A percentile compares a stretch with the other conserved stretches of the same genome.
These are phyloP conservation scores for Drosophila anceps DNA, from an alignment of 2,888 invertebrate species.

Conservation along the genomic window DNA sequence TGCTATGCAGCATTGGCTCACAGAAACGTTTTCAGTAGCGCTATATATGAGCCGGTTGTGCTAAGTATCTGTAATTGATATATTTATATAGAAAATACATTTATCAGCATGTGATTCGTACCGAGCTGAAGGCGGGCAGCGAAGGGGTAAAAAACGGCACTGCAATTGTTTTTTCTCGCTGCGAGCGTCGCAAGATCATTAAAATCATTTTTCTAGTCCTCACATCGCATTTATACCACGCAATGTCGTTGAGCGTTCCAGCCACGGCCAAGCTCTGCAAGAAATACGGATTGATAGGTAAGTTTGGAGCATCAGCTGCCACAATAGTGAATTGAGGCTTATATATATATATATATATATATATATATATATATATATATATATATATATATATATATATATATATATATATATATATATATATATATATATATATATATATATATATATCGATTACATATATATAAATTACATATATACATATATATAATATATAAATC, in stretches of 20 bases:
- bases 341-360: too few relatives aligned
- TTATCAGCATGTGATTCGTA: conserved; percentile 64
- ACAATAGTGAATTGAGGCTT: too few relatives aligned
- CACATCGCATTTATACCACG: conserved; percentile 84
- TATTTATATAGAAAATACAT: conserved; percentile 26
- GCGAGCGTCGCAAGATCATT: conserved; percentile 83
- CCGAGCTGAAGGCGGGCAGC: conserved; percentile 80
- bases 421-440: neutral
- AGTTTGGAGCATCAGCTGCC: too few relatives aligned
- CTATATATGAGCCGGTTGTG: conserved; percentile 82
- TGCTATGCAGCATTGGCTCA: conserved; percentile 12
- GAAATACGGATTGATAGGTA: conserved; percentile 2
- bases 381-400: too few relatives aligned
- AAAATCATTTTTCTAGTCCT: conserved; percentile 83
- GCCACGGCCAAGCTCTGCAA: conserved; percentile 81
- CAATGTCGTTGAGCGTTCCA: conserved; percentile 79
- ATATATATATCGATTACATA: too few relatives aligned
- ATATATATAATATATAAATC: neutral
- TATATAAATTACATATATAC: too few relatives aligned
- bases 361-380: too few relatives aligned
- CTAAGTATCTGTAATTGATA: conserved; percentile 76
- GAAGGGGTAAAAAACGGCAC: conserved; percentile 84
- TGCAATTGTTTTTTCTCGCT: conserved; percentile 77
- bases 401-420: neutral
- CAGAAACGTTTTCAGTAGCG: conserved; percentile 80